phyloP scores from a whole-genome alignment of 2,888 invertebrate species.

The Mesorhabditis spiculigera region DNA sequence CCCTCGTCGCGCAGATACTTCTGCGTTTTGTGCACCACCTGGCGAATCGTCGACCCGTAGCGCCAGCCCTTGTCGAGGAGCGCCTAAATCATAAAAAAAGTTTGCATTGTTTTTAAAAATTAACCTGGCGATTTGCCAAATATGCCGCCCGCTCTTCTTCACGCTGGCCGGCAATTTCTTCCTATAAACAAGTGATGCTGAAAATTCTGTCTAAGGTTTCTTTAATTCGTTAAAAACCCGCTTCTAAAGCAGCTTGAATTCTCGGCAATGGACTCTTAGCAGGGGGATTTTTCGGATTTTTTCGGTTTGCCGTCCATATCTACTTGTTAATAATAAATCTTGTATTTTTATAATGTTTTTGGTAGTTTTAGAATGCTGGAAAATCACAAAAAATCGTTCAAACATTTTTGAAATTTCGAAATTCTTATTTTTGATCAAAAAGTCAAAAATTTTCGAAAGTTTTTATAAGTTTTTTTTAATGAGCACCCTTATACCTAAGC shows the following conservation, averaged over 20 bases:
- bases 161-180: constrained; percentile 35
- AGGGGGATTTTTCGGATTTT: too few species aligned
- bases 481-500: neutral
- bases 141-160: constrained; percentile 48
- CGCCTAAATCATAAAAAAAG: too few species aligned
- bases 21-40: constrained; percentile 33
- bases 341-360: too few species aligned
- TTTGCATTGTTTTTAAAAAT: too few species aligned
- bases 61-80: constrained; percentile 11
- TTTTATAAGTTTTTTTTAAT: neutral
- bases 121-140: constrained; percentile 37
- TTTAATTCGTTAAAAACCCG: too few species aligned
- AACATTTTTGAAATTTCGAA: constrained; percentile 4
- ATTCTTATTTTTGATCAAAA: neutral
- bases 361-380: too few species aligned
- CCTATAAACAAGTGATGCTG: constrained; percentile 11
- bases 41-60: constrained; percentile 35
- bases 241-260: too few species aligned
- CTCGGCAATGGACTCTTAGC: too few species aligned
- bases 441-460: neutral
- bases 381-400: neutral
- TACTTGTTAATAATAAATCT: too few species aligned
- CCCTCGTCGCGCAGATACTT: constrained; percentile 33
- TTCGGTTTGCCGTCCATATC: too few species aligned
- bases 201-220: neutral